These are phyloP conservation scores for Mastigias papua DNA, from an alignment of 30 jellyfish, hydroid and myxozoan genomes.

Conservation along the genomic window DNA sequence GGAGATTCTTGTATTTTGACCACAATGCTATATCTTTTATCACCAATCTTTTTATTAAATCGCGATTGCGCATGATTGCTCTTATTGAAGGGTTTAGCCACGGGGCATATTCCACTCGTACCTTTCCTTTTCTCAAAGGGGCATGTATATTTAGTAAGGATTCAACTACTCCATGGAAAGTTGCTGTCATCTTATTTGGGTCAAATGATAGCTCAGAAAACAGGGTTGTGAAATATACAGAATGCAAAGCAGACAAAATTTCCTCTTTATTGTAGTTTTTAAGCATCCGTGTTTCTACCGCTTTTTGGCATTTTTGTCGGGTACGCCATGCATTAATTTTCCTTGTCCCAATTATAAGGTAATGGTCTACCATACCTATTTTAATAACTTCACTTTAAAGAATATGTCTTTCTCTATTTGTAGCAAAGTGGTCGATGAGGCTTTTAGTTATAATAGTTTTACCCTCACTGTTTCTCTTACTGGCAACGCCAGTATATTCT, in stretches of 20 bases:
- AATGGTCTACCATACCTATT: conserved; percentile 42
- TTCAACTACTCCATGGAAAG: conserved; percentile 31
- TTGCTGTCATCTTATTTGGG: conserved; percentile 40
- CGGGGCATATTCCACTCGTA: conserved; percentile 33
- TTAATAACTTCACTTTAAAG: conserved; percentile 33
- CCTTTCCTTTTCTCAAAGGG: conserved; percentile 20
- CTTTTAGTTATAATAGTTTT: neutral
- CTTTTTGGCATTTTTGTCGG: neutral
- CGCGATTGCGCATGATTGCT: conserved; percentile 10
- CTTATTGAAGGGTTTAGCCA: conserved; percentile 49
- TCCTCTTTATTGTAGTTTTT: conserved; percentile 13
- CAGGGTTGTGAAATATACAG: conserved; percentile 4
- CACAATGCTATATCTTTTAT: neutral
- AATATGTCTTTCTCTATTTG: conserved; percentile 36
- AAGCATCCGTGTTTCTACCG: conserved; percentile 12
- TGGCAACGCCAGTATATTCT: conserved; percentile 32
- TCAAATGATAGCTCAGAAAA: conserved; percentile 40
- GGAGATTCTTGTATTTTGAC: conserved; percentile 14
- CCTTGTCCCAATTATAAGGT: conserved; percentile 44
- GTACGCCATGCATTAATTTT: conserved; percentile 39
- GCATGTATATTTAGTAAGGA: conserved; percentile 44
- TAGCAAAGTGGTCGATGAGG: conserved; percentile 42
- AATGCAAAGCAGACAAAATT: conserved; percentile 25
- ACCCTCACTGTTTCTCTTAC: conserved; percentile 18
- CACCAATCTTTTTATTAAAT: too few relatives aligned